These are phyloP conservation scores for Salvator merianae DNA, from an alignment of 2,113 vertebrate genomes.

Conservation along the genomic window DNA sequence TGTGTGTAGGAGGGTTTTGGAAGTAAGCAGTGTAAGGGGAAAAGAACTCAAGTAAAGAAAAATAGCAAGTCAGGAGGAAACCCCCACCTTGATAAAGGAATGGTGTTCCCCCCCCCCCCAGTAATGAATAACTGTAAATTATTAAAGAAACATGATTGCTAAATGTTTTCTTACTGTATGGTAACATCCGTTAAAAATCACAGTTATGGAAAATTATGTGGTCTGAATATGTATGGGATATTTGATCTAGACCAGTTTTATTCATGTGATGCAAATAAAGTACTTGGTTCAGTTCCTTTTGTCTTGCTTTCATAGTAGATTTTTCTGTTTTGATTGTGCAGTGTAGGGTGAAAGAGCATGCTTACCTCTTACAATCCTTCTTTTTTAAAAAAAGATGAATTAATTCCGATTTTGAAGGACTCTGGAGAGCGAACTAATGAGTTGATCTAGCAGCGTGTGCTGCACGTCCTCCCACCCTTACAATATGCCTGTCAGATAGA, in stretches of 20 bases:
- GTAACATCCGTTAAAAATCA: neutral
- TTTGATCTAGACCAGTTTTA: accelerated
- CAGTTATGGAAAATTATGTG: neutral
- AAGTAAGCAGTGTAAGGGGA: neutral
- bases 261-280: neutral
- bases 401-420: conserved; percentile 11
- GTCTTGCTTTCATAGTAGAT: neutral
- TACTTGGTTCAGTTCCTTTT: conserved; percentile 20
- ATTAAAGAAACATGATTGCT: too few species aligned
- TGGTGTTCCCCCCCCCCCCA: too few species aligned
- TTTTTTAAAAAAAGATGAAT: neutral
- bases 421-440: conserved; percentile 23
- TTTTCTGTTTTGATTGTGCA: neutral
- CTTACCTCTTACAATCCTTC: conserved; percentile 10
- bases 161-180: neutral
- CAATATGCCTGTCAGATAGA: conserved; percentile 61
- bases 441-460: conserved; percentile 57
- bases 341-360: neutral
- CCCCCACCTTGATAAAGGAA: too few species aligned
- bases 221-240: neutral
- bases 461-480: conserved; percentile 68
- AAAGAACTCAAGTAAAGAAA: neutral
- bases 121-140: too few species aligned
- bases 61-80: accelerated
- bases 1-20: neutral